Percentiles rank a stretch among this genome's conserved stretches.
Conservation (phyloP, 2,113 vertebrate species). For the Entelurus aequoreus region DNA sequence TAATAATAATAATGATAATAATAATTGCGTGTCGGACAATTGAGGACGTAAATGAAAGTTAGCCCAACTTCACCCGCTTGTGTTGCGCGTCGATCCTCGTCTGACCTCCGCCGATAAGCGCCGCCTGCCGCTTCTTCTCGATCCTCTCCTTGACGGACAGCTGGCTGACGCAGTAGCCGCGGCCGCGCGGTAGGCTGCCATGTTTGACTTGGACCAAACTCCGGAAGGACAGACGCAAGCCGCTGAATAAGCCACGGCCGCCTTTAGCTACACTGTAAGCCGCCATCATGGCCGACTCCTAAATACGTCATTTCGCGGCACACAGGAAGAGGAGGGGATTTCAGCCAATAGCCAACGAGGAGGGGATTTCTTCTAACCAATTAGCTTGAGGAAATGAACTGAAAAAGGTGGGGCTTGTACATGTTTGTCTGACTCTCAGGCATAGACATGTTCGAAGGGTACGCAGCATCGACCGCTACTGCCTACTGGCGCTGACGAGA, state of each 20-base stretch:
- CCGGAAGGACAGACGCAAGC: slow-evolving; percentile 51
- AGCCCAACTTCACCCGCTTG: slow-evolving; percentile 73
- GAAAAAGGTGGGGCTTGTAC: background rate
- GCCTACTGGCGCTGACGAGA: too few species aligned
- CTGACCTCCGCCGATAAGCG: slow-evolving; percentile 84
- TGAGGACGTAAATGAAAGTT: background rate
- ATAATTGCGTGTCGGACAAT: too few species aligned
- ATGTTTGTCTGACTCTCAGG: too few species aligned
- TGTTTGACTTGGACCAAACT: slow-evolving; percentile 36
- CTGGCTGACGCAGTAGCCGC: slow-evolving; percentile 55
- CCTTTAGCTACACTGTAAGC: slow-evolving; percentile 52
- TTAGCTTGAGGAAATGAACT: background rate
- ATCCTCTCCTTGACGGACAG: slow-evolving; percentile 80
- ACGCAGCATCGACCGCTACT: too few species aligned
- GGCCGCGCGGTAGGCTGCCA: slow-evolving; percentile 24
- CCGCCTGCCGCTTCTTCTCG: slow-evolving; percentile 77
- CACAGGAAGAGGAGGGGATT: background rate
- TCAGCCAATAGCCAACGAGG: slow-evolving; percentile 49
- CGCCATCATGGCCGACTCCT: slow-evolving; percentile 63
- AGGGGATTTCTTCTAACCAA: slow-evolving; percentile 41
- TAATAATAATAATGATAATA: too few species aligned
- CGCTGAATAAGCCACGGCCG: slow-evolving; percentile 46
- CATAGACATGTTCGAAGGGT: too few species aligned
- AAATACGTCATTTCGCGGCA: background rate
- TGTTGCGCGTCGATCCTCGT: slow-evolving; percentile 85